Evolutionary conservation across 2,797 vertebrate species (phyloP).

Genomic region (Luscinia megarhynchos): DNA sequence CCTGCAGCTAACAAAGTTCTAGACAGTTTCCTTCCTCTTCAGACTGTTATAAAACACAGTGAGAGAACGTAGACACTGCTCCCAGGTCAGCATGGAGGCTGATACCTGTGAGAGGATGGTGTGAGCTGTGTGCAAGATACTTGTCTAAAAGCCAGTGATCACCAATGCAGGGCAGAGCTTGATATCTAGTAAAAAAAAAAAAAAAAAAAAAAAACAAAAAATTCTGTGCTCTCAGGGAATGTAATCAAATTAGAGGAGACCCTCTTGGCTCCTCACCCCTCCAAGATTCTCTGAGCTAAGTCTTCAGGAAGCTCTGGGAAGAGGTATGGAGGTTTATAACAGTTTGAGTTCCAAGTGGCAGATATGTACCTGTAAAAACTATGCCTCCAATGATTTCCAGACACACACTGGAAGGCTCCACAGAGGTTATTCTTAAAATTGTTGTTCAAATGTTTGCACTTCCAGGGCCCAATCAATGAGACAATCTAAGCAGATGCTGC

Average conservation of each 20-base stretch:
- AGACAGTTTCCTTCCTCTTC: neutral
- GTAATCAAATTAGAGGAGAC: neutral
- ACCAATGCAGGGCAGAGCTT: neutral
- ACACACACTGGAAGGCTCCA: neutral
- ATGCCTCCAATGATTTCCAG: neutral
- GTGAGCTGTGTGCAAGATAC: neutral
- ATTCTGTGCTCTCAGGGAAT: neutral
- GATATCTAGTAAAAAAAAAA: neutral
- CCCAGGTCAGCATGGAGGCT: neutral
- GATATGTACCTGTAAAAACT: neutral
- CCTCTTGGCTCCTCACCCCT: fast-evolving
- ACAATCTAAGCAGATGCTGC: neutral
- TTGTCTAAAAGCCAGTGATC: neutral
- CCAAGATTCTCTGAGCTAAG: neutral
- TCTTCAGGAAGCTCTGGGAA: neutral
- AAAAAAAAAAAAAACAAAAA: too few species aligned
- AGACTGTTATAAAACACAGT: neutral
- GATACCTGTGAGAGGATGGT: fast-evolving
- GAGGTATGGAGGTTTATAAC: neutral
- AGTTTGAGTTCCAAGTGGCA: neutral
- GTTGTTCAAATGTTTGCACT: conserved; percentile 34
- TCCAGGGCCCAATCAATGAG: neutral
- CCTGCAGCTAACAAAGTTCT: neutral
- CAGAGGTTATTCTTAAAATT: neutral
- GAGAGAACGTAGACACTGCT: neutral